Evolutionary conservation across 2,797 vertebrate genomes (phyloP), one percentile per base, ranked within the genome.

Genomic region (Phataginus tricuspis): DNA sequence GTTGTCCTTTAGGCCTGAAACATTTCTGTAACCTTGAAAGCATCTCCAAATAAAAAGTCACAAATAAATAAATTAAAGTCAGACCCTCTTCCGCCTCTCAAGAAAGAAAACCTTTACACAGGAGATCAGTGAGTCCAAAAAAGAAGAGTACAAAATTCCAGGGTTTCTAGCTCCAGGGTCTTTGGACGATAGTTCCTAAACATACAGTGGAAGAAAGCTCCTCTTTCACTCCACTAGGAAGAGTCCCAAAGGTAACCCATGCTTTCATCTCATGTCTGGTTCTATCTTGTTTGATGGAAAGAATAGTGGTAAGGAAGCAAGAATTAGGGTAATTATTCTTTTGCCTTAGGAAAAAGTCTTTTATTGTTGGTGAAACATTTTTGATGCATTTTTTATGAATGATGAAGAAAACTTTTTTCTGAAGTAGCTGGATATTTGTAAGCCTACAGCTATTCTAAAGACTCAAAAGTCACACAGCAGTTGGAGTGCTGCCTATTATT

Each of bases 301-400:
- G 68, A 90, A 85, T n/a, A 71, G 25, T 21, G 55, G 10, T 66
- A 85, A 39, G 11, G 37, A 94, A 96, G 55, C 9, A 69, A 93
- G 72, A 94, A 88, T 91, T 25, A 7, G 37, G 1, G 16, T 92
- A 77, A 93, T 93, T 91, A 94, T 93, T 96, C 37, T 96, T 93
- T 88, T 92, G 86, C 93, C 61, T 90, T 55, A 86, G 74, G 77
- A 1, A 29, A 61, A 88, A 82, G 7, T 86, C 5, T 86, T 92
- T 88, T 94, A 93, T 84, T 91, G 68, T 92, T 93, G 45, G 71
- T 92, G 72, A 93, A 97, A 95, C 14, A 13, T 75, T 96, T 95
- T 95, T 94, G 84, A 95, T 93, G 42, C 3, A 86, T 96, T 93
- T 96, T 94, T 97, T 94, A 95, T 95, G 74, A 97, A 88, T 83